Evolutionary conservation across 2,888 invertebrate species (phyloP), one percentile per base, ranked within the genome.

Genomic region (Chrysomela aeneicollis): DNA sequence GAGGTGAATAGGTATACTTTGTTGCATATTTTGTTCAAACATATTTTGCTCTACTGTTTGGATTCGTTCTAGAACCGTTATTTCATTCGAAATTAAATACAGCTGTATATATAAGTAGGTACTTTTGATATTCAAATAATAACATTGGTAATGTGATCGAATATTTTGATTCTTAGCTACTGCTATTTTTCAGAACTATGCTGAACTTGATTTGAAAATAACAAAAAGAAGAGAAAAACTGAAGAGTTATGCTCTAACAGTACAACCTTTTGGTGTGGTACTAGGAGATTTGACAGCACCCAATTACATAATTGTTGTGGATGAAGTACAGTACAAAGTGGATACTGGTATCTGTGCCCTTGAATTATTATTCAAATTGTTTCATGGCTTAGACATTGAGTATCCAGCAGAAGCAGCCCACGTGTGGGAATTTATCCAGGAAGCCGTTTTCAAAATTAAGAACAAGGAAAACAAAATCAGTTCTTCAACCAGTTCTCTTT

Each of bases 321-420:
- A 63, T 49, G 63, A 63, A 30, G 51, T 63, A 1, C 32, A 49
- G 19, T 63, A 63, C 30, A 59, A 37, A 19, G 22, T 63, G 22
- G 63, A 59, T 5, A 59, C 63, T 21, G 52, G 63, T 54, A 52
- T 63, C 59, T 21, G 63, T 37, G 52, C 59, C 22, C 42, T 63
- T 26, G 26, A 26, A 26, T 26, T 26, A 26, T 30, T 52, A 60
- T 63, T 58, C 58, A 63, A 63, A 50, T 50, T 63, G 15, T 63
- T 49, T 37, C 51, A 63, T 22, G 50, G 35, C 9, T 37, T 63
- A 9, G 58, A 63, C 21, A 30, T 63, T 12, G 63, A 57, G 9
- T 63, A 49, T 18, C 63, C 63, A 0, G n/a, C 26, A n/a, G 63
- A 58, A 57, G 17, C 35, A 49, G 37, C 22, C 12, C 63, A 58